Base-by-base conservation (phyloP, 1,140 invertebrate genomes). In the Drosophila sp. region DNA sequence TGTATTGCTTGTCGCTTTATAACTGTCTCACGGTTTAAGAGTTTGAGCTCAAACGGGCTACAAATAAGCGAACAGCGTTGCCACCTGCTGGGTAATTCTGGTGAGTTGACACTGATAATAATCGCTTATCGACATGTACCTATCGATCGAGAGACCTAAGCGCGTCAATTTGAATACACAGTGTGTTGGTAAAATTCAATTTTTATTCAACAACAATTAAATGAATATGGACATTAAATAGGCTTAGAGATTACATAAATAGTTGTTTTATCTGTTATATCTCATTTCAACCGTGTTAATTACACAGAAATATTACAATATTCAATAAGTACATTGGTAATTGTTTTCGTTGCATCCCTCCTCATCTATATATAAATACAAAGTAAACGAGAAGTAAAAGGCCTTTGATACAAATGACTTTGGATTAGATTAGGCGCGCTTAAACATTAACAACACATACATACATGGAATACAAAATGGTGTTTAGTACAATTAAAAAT, bases 401-500 rank as follows among this genome's bases (percentile, higher is more conserved):
- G 82, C 82, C 82, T 83, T 87, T 66, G 78, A 89, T 87, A 82
- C 83, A 87, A 87, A 89, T 87, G 83, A 87, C 82, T 87, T 86
- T 87, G 83, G 83, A 89, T 87, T 82, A 89, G 76, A 67, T 87
- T 84, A 63, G 83, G 82, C 83, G 76, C 81, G 51, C 83, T 89
- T 86, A 86, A 86, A 50, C 71, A 82, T 86, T 86, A 86, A 82
- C 83, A 80, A 78, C 75, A 80, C 56, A 77, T 84, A 75, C 66
- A 78, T 83, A 82, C 78, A 72, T 74, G 79, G 69, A 87, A 89
- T 87, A 87, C 82, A 87, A 87, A 87, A 87, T 80, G 81, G 81
- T 86, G 83, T 79, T 82, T 89, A 87, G 82, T 87, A 87, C 69
- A 87, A 89, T 86, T 89, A 89, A 87, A 89, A 87, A 87, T 87